phyloP scores from a whole-genome alignment of 2,113 vertebrate genomes.

The Thunnus maccoyii region DNA sequence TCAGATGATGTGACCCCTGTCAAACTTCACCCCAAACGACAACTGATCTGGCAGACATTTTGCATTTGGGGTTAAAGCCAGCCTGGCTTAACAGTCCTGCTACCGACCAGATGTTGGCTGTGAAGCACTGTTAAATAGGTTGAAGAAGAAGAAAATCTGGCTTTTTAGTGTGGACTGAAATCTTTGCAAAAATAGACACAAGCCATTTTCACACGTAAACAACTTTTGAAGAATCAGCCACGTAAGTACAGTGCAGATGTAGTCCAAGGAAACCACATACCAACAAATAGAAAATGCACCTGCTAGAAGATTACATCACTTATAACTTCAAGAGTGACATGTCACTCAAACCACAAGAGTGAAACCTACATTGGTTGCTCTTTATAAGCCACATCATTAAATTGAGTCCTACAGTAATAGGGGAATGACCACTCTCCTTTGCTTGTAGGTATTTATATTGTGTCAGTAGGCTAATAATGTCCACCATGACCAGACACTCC shows the following conservation, averaged over 20 bases:
- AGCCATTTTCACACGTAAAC: conserved; percentile 7
- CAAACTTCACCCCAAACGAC: no score
- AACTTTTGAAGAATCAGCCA: neutral
- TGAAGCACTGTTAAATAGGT: neutral
- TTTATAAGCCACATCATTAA: conserved; percentile 15
- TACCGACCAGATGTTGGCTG: conserved; percentile 10
- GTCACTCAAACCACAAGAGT: conserved; percentile 29
- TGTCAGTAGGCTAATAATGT: conserved; percentile 49
- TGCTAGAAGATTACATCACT: neutral
- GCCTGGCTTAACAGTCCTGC: neutral
- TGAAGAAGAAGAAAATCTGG: neutral
- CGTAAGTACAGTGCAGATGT: neutral
- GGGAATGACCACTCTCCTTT: conserved; percentile 12
- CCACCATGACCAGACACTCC: conserved; percentile 31
- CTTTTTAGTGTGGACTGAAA: neutral
- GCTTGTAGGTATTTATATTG: conserved; percentile 55
- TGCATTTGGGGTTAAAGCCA: no score
- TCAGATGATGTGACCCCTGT: no score
- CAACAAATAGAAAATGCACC: neutral
- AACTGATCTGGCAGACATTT: no score
- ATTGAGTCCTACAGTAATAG: conserved; percentile 29
- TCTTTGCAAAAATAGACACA: neutral
- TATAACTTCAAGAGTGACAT: neutral
- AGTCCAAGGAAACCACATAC: neutral
- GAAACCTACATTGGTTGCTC: neutral